Base-by-base conservation (phyloP, 2,113 vertebrate species). In the Ammodytes marinus region DNA sequence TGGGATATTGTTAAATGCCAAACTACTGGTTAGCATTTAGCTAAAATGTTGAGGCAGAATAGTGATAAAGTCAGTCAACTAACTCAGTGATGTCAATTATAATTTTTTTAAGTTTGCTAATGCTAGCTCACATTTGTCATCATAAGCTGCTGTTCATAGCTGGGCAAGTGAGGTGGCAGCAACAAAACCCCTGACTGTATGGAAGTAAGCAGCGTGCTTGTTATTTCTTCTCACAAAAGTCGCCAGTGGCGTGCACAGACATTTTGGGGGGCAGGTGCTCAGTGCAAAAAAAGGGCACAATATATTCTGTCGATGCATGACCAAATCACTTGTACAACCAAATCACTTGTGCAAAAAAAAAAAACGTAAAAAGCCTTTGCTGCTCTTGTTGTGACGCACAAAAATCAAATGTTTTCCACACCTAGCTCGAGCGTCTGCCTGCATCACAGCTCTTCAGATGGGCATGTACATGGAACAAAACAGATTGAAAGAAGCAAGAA, bases 341-440 rank as follows among this genome's bases (percentile, higher is more conserved):
- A n/a, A n/a, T n/a, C n/a, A n/a, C n/a, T n/a, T n/a, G n/a, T n/a
- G n/a, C n/a, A n/a, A n/a, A n/a, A n/a, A n/a, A n/a, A n/a, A n/a
- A n/a, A n/a, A n/a, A n/a, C n/a, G n/a, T 27, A 63, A 45, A 12
- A n/a, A 43, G 7, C 4, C 1, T 45, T 6, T 58, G n/a, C n/a
- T 59, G 57, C 53, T 46, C n/a, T 43, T 47, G 9, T 69, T n/a
- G n/a, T n/a, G 50, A 65, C 73, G 40, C 46, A 27, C 39, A 39
- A 14, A 55, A 60, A 69, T 42, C 45, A 50, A 64, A 14, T 45
- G n/a, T 60, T 79, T 80, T 72, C 69, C 53, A 54, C 13, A n/a
- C 68, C 42, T 71, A 11, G 12, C n/a, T 79, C 1, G 2, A 40
- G 27, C 43, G 43, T 50, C 37, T 58, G 40, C 67, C 53, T 79